Percentiles rank a stretch among this genome's conserved stretches.
These are phyloP conservation scores for Tringa solitaria DNA, from an alignment of 2,113 vertebrate genomes.

Conservation along the genomic window DNA sequence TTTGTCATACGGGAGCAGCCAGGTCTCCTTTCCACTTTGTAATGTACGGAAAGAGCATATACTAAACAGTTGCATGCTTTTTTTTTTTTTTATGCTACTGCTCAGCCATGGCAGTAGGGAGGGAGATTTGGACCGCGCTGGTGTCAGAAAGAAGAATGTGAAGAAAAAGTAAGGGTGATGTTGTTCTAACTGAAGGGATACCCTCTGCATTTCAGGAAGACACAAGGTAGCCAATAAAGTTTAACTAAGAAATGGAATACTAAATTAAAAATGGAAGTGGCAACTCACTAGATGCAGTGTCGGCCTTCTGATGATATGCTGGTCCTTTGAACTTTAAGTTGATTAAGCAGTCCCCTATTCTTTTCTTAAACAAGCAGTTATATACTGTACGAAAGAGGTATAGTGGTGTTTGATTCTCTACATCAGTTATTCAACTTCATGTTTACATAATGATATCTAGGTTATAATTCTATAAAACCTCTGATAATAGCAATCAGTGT, in stretches of 20 bases:
- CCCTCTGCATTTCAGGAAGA: neutral
- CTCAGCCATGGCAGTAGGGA: neutral
- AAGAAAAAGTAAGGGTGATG: neutral
- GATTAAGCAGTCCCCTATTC: conserved; percentile 29
- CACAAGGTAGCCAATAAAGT: neutral
- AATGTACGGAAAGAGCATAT: accelerated
- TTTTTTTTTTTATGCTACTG: neutral
- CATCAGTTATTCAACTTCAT: neutral
- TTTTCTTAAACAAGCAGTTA: neutral
- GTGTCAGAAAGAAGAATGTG: neutral
- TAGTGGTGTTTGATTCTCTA: conserved; percentile 45
- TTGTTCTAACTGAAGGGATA: neutral
- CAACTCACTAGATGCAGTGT: neutral
- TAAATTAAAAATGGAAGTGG: neutral
- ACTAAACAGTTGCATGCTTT: neutral
- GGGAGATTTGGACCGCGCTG: neutral
- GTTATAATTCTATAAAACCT: neutral
- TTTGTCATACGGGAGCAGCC: neutral
- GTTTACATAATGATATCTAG: neutral
- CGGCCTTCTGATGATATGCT: neutral
- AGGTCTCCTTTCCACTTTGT: neutral
- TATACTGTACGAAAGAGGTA: neutral
- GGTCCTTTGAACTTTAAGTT: conserved; percentile 44
- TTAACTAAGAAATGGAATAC: neutral
- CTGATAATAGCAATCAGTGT: conserved; percentile 31